Evolutionary conservation across 2,888 invertebrate genomes (phyloP), one percentile per base, ranked within the genome.

Genomic region (Oscheius sp.): DNA sequence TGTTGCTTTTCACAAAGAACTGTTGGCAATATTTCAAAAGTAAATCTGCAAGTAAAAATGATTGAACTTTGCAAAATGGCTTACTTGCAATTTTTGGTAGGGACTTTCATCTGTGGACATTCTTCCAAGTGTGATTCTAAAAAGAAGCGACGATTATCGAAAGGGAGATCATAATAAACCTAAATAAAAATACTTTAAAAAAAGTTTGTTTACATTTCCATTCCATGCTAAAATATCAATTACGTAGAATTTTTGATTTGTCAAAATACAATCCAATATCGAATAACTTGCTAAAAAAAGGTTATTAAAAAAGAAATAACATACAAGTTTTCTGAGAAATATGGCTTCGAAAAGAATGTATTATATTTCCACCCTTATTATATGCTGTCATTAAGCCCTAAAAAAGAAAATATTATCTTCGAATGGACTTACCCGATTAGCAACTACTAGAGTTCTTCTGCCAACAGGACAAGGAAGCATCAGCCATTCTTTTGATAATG

Each of bases 111-210:
- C 6, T 71, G 66, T 5, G 73, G 73, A 15, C 17, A 88, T 85
- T 95, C 94, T 1, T 89, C 87, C 39, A 94, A 88, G 84, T 93
- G 92, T 0, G 91, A 90, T 70, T 90, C 89, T 64, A 95, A 83
- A 93, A 95, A 95, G 87, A 90, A 95, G 82, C 93, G 91, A 45
- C 96, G 90, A 86, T 93, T 94, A 80, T 92, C 92, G 8, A 92
- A 90, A 6, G 75, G 73, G 48, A 67, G 66, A 6, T 77, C 69
- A 17, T 48, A 64, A 31, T 70, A 48, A 12, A 50, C 55, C 66
- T 53, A 39, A n/a, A n/a, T n/a, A n/a, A 3, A 25, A 50, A 3
- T 46, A 3, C 12, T 50, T 2, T n/a, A n/a, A n/a, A 50, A 25
- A 17, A 2, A n/a, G n/a, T n/a, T n/a, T n/a, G n/a, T n/a, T 15